These are phyloP conservation scores for Eledone cirrhosa DNA, from an alignment of 2,888 invertebrate species.

Conservation along the genomic window DNA sequence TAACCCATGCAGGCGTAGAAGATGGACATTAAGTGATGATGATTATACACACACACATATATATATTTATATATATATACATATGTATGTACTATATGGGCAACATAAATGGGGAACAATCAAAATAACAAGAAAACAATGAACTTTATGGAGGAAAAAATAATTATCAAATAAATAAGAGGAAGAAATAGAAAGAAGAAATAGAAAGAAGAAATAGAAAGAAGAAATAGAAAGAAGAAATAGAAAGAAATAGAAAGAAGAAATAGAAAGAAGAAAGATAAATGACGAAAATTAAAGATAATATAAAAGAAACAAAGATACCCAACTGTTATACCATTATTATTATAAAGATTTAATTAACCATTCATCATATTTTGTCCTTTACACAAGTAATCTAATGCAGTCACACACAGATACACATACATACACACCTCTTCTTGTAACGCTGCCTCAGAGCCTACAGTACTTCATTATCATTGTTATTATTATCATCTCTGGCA, in stretches of 20 bases:
- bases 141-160: constrained; percentile 1
- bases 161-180: background rate
- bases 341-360: too few species aligned
- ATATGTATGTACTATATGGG: background rate
- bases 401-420: too few species aligned
- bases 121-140: background rate
- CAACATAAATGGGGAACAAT: background rate
- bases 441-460: too few species aligned
- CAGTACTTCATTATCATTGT: too few species aligned
- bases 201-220: background rate
- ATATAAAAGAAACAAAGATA: background rate
- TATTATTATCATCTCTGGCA: too few species aligned
- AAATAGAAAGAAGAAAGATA: background rate
- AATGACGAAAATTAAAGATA: background rate
- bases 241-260: background rate
- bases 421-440: too few species aligned
- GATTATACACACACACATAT: too few species aligned
- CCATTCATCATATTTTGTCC: too few species aligned
- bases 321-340: too few species aligned
- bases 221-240: background rate
- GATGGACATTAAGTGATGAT: too few species aligned
- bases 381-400: too few species aligned
- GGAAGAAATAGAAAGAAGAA: background rate
- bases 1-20: too few species aligned
- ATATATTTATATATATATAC: background rate